Conservation (phyloP, 2,113 vertebrate genomes). For the Platycercus adscitus region DNA sequence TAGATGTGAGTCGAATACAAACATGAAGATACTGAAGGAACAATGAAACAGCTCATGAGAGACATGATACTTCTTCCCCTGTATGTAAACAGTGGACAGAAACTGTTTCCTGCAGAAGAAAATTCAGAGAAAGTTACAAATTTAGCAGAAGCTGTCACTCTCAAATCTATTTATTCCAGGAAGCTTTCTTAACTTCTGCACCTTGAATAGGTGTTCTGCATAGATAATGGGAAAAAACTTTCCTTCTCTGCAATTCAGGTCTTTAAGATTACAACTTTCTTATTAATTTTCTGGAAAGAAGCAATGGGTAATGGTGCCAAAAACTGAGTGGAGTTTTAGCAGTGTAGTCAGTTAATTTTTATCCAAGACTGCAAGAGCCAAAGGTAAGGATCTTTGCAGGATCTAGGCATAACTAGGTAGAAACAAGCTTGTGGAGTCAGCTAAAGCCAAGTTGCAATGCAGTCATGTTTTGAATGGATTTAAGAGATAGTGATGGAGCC, state of each 20-base stretch:
- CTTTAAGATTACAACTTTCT: background rate
- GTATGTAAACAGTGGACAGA: background rate
- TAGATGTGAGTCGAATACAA: background rate
- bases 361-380: background rate
- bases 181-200: background rate
- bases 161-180: background rate
- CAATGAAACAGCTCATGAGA: background rate
- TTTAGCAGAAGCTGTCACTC: background rate
- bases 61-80: fast-evolving
- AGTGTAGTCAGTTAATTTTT: background rate
- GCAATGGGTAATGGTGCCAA: background rate
- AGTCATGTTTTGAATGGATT: background rate
- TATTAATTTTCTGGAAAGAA: background rate
- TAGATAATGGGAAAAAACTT: background rate
- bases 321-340: background rate
- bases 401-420: background rate
- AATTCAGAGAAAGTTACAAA: background rate
- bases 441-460: background rate
- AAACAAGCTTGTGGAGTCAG: background rate
- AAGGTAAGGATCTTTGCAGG: background rate
- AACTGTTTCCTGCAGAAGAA: background rate
- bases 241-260: background rate
- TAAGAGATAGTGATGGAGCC: background rate
- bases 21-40: background rate
- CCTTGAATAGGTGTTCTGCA: background rate